Conservation (phyloP, 2,113 vertebrate species). For the Lonchura striata region DNA sequence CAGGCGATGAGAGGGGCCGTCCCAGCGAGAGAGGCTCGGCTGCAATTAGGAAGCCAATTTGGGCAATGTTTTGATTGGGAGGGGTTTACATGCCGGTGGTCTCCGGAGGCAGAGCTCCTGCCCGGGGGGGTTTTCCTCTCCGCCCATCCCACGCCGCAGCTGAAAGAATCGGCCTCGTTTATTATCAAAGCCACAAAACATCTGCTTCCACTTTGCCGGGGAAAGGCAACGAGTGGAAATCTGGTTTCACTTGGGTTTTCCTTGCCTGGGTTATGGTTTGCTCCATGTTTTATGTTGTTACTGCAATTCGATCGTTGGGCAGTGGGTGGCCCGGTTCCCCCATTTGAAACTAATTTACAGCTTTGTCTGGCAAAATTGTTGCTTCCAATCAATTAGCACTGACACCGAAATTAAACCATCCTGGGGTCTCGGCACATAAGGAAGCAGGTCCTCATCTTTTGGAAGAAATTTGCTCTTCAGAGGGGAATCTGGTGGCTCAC, state of each 20-base stretch:
- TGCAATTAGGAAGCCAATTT: background rate
- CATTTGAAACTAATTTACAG: slow-evolving; percentile 77
- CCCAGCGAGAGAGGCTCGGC: background rate
- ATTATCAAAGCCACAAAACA: slow-evolving; percentile 75
- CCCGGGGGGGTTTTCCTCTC: slow-evolving; percentile 58
- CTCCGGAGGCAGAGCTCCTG: slow-evolving; percentile 47
- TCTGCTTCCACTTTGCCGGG: slow-evolving; percentile 76
- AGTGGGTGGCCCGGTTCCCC: slow-evolving; percentile 73
- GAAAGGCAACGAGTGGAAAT: slow-evolving; percentile 66
- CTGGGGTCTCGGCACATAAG: background rate
- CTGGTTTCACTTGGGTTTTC: slow-evolving; percentile 75
- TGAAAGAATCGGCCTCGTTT: slow-evolving; percentile 53
- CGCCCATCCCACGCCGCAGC: slow-evolving; percentile 56
- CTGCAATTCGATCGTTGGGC: slow-evolving; percentile 64
- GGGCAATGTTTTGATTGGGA: background rate
- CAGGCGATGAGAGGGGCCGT: background rate
- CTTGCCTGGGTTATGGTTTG: slow-evolving; percentile 61
- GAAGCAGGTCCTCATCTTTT: background rate
- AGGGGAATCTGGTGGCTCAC: background rate
- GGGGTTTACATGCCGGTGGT: slow-evolving; percentile 51
- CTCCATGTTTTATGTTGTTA: slow-evolving; percentile 69
- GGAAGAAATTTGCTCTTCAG: background rate
- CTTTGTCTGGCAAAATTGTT: slow-evolving; percentile 70
- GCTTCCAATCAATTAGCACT: slow-evolving; percentile 75
- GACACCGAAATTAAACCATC: slow-evolving; percentile 48